Evolutionary conservation across 2,113 vertebrate genomes (phyloP), one percentile per base, ranked within the genome.

Genomic region (Rhizomys pruinosus): DNA sequence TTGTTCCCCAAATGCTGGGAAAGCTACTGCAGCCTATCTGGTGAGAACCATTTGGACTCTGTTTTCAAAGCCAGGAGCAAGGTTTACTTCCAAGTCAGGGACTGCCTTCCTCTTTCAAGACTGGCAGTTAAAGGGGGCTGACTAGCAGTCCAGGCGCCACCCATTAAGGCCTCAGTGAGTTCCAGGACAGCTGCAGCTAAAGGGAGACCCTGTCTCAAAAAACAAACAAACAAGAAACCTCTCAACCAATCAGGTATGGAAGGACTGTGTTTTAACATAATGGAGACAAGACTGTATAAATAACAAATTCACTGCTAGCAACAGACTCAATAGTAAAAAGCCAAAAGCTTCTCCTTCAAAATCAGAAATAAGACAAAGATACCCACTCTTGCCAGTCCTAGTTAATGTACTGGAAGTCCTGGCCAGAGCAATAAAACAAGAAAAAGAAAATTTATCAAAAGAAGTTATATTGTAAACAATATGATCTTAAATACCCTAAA

Each of bases 21-120:
- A 69, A 73, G 76, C 72, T 61, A 27, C 59, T 87, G 87, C 87
- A 95, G 87, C 88, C 94, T 84, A 94, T 84, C 96, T 94, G 94
- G 81, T 93, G 93, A 95, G 94, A 96, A 96, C 92, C 71, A 25
- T 42, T 37, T 87, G 71, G 52, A 87, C 73, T 15, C 68, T 39
- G 90, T 92, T 92, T 81, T 72, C 85, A 61, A 84, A 84, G 84
- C 82, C 95, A 93, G 92, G 78, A 90, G 69, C 66, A 39, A 73
- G 76, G 71, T 74, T 77, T n/a, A 27, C 59, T 92, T 85, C 89
- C 78, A 84, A 92, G 89, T 63, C 76, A 4, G 92, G 92, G 84
- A 89, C 44, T 17, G 78, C 55, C 87, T 93, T 59, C 94, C 68
- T 78, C 71, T 69, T 44, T 77, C 76, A 55, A 78, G 80, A 73